phyloP scores from a whole-genome alignment of 2,888 invertebrate species.

The Lacanobia oleracea region DNA sequence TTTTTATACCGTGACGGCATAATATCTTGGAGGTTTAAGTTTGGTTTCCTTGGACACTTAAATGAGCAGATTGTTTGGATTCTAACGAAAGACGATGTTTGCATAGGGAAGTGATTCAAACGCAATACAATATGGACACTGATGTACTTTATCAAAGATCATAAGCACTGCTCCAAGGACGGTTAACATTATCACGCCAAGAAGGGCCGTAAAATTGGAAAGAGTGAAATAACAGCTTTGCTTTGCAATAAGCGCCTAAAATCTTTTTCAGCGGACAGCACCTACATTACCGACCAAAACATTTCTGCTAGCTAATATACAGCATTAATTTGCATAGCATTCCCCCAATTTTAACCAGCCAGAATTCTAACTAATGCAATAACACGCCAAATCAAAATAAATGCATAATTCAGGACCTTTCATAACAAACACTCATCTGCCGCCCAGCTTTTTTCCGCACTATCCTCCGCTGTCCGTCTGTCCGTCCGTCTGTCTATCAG shows the following conservation, averaged over 20 bases:
- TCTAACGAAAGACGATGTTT: no score
- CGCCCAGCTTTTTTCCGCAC: no score
- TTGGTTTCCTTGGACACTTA: no score
- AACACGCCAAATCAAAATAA: slow-evolving; percentile 4
- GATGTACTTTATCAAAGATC: neutral
- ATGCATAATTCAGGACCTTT: slow-evolving; percentile 4
- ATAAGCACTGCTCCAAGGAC: neutral
- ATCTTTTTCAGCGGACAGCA: no score
- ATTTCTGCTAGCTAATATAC: no score
- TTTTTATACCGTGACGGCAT: no score
- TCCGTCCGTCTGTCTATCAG: no score
- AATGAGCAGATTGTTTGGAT: neutral
- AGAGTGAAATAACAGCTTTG: neutral
- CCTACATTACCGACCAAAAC: no score
- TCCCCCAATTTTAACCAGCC: neutral
- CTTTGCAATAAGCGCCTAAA: no score
- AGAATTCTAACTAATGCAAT: neutral
- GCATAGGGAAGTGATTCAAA: neutral
- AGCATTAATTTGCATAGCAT: neutral
- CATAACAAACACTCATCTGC: neutral
- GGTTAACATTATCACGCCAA: neutral
- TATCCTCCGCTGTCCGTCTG: no score
- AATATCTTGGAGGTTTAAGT: no score
- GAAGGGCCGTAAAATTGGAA: neutral
- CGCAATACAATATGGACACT: neutral